These are phyloP conservation scores for Myanophis thanlyinensis DNA, from an alignment of 2,113 vertebrate genomes.

Conservation along the genomic window DNA sequence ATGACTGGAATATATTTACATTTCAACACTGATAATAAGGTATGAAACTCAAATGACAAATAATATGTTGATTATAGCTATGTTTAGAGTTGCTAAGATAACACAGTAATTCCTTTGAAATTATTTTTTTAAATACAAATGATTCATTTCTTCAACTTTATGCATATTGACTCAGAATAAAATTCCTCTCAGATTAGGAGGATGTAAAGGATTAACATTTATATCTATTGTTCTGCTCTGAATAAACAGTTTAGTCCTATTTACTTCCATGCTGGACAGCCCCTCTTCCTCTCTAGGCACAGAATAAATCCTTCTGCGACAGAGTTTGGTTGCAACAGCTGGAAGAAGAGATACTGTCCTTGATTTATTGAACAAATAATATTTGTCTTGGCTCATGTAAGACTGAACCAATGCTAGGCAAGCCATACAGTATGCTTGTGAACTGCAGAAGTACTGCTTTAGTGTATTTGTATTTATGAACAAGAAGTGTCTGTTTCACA, in stretches of 20 bases:
- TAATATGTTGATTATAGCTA: neutral
- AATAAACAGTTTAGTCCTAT: neutral
- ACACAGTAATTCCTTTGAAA: neutral
- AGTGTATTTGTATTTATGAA: neutral
- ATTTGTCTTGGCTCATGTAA: neutral
- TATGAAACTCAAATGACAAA: constrained; percentile 10
- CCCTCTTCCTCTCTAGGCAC: neutral
- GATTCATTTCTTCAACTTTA: neutral
- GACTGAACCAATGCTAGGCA: neutral
- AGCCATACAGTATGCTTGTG: neutral
- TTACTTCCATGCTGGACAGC: neutral
- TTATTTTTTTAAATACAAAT: neutral
- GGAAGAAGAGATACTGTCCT: no score
- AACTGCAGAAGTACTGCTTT: neutral
- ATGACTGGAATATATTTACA: neutral
- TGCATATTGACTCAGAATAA: neutral
- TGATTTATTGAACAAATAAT: neutral
- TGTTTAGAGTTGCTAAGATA: neutral
- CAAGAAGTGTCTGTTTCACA: neutral
- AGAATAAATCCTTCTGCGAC: neutral
- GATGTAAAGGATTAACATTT: neutral
- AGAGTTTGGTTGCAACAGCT: neutral
- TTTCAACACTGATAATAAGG: constrained; percentile 13
- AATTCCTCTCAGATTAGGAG: neutral
- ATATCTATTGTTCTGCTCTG: neutral